Percentiles rank a stretch among this genome's conserved stretches.
phyloP scores from a whole-genome alignment of 2,888 invertebrate species.

The Heteropelma amictum region DNA sequence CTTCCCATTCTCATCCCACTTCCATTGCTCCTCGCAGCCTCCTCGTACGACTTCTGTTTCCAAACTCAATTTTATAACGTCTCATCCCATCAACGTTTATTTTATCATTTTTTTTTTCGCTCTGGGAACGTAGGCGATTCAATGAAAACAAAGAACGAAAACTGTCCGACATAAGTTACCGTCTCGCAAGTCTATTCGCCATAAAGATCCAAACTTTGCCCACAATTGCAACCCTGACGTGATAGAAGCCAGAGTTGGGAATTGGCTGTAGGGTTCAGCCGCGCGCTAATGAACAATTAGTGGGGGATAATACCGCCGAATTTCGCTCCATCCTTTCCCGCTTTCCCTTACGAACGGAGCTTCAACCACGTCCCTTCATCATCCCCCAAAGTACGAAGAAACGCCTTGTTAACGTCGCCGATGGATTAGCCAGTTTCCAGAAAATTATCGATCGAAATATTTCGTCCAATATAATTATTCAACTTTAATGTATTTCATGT shows the following conservation, averaged over 20 bases:
- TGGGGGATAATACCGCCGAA: slow-evolving; percentile 56
- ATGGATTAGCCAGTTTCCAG: no score
- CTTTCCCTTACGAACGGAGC: background rate
- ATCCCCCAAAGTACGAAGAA: no score
- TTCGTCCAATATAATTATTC: no score
- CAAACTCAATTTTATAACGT: slow-evolving; percentile 43
- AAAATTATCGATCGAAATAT: no score
- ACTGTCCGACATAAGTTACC: no score
- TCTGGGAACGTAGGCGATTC: background rate
- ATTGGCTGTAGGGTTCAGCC: background rate
- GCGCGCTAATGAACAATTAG: slow-evolving; percentile 59
- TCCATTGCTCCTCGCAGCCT: slow-evolving; percentile 5
- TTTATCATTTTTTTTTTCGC: slow-evolving; percentile 4
- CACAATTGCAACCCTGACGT: slow-evolving; percentile 22
- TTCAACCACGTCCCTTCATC: no score
- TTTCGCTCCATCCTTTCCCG: slow-evolving; percentile 41
- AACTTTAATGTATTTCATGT: no score
- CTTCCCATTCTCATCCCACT: slow-evolving; percentile 18
- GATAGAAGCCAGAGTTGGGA: slow-evolving; percentile 35
- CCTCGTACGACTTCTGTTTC: slow-evolving; percentile 44
- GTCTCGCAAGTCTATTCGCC: no score
- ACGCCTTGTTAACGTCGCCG: no score
- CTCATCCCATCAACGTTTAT: slow-evolving; percentile 9
- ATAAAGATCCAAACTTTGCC: slow-evolving; percentile 26
- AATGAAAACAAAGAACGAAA: slow-evolving; percentile 9